Conservation (phyloP, 2,113 vertebrate species). For the Bos taurus region DNA sequence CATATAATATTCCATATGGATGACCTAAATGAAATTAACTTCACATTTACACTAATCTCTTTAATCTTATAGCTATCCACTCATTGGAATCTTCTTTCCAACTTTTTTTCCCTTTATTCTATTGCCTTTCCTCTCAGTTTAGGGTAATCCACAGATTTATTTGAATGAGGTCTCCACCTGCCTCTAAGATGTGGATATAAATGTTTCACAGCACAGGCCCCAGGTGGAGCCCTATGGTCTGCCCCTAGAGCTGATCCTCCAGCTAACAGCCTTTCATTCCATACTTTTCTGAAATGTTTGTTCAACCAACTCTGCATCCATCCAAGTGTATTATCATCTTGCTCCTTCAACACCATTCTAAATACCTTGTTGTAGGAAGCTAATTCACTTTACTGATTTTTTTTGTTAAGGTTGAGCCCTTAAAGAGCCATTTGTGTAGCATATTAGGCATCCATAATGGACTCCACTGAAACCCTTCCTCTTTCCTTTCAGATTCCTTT, state of each 20-base stretch:
- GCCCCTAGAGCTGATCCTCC: not conserved
- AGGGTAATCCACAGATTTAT: not conserved
- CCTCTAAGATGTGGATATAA: not conserved
- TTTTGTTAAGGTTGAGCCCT: not conserved
- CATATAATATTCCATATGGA: not conserved
- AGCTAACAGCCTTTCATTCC: not conserved
- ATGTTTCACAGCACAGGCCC: not conserved
- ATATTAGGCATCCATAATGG: not conserved
- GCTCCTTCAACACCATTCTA: not conserved
- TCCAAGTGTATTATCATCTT: not conserved
- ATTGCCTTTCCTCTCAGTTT: not conserved
- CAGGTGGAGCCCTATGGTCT: not conserved
- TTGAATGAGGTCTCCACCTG: not conserved
- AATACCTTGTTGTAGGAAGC: not conserved
- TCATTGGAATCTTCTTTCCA: not conserved
- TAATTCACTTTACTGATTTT: not conserved
- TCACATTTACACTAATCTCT: not conserved
- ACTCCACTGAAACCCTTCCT: not conserved
- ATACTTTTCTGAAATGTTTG: not conserved
- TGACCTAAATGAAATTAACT: not conserved
- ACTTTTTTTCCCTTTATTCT: not conserved
- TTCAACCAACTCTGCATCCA: not conserved
- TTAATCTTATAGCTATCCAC: not conserved
- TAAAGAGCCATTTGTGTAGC: not conserved
- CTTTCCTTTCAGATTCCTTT: too few species aligned